Conservation (phyloP, 2,797 vertebrate genomes). For the Lepidocolaptes lacrymiger region DNA sequence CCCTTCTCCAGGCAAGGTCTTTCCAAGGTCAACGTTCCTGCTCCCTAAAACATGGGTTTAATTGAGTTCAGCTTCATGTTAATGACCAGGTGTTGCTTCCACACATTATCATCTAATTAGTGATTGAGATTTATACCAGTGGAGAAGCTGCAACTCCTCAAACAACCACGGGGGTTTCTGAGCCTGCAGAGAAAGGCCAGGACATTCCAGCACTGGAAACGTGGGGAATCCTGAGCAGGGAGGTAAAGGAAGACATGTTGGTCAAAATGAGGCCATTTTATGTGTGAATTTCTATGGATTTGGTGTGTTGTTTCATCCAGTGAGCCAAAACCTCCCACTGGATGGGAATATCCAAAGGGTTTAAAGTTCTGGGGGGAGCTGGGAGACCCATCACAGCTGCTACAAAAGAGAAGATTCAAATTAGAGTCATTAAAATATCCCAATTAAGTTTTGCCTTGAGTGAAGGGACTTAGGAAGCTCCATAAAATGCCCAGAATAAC, state of each 20-base stretch:
- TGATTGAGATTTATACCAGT: background rate
- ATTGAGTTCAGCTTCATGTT: background rate
- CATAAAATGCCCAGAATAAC: no score
- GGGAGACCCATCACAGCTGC: rapidly evolving
- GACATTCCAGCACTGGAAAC: rapidly evolving
- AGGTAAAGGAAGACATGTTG: no score
- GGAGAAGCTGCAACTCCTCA: background rate
- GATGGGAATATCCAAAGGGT: no score
- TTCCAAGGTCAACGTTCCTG: background rate
- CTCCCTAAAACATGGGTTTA: background rate
- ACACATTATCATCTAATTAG: background rate
- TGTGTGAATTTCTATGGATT: rapidly evolving
- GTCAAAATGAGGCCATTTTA: rapidly evolving
- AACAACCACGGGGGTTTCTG: background rate
- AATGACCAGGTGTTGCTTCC: background rate
- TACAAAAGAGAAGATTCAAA: background rate
- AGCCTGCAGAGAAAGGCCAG: background rate
- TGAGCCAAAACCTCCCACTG: rapidly evolving
- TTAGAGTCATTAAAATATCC: rapidly evolving
- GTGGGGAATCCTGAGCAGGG: background rate
- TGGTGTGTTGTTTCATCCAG: background rate
- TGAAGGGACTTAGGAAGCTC: background rate
- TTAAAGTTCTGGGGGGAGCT: background rate
- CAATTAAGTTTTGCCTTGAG: rapidly evolving
- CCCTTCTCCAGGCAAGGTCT: background rate